These are phyloP conservation scores for Colletes collaris DNA, from an alignment of 2,888 invertebrate species.

Conservation along the genomic window DNA sequence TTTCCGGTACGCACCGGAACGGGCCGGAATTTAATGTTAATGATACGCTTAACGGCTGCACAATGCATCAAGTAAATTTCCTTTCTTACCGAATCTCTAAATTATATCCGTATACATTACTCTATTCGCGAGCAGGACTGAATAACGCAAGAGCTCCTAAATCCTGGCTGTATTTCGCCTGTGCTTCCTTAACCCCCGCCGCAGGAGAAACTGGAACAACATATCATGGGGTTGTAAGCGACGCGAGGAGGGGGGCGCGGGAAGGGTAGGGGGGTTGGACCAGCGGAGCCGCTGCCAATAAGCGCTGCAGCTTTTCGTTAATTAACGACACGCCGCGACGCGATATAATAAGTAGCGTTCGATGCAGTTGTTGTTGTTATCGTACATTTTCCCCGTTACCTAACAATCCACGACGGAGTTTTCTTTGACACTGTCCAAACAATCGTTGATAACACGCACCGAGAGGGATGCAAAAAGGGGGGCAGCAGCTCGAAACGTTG, in stretches of 20 bases:
- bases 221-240: conserved; percentile 50
- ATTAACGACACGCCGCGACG: conserved; percentile 51
- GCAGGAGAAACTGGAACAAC: conserved; percentile 31
- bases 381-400: neutral
- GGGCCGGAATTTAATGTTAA: conserved; percentile 54
- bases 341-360: conserved; percentile 56
- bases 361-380: conserved; percentile 29
- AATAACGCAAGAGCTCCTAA: conserved; percentile 60
- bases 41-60: conserved; percentile 54
- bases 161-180: conserved; percentile 56
- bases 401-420: conserved; percentile 30
- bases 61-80: conserved; percentile 59
- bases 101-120: conserved; percentile 53
- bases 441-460: conserved; percentile 10
- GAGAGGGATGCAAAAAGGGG: neutral
- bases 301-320: conserved; percentile 56
- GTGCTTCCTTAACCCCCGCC: conserved; percentile 15
- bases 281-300: conserved; percentile 37
- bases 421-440: conserved; percentile 29
- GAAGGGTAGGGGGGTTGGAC: neutral
- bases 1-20: conserved; percentile 42
- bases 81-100: conserved; percentile 59
- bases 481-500: conserved; percentile 7
- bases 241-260: neutral
- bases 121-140: conserved; percentile 44